Percentiles rank a stretch among this genome's conserved stretches.
These are phyloP conservation scores for Drosophila lacteicornis DNA, from an alignment of 1,140 invertebrate species.

Conservation along the genomic window DNA sequence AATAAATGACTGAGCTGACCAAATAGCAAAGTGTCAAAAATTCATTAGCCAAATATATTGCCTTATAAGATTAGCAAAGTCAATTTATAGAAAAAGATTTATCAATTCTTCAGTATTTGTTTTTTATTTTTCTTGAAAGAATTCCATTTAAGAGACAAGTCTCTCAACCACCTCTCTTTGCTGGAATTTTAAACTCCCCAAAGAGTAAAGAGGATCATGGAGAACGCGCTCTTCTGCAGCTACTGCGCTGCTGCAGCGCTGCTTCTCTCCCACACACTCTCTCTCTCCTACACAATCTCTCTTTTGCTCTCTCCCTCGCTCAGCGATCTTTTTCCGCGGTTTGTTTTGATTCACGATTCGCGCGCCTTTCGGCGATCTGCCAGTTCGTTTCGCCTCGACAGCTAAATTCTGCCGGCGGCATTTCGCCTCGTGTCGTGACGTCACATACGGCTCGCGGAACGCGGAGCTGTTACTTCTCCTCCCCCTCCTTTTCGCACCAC, in stretches of 20 bases:
- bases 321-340: conserved; percentile 40
- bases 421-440: conserved; percentile 63
- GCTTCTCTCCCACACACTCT: conserved; percentile 1
- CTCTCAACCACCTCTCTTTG: background rate
- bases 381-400: conserved; percentile 34
- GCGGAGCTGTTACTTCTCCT: conserved; percentile 22
- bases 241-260: conserved; percentile 18
- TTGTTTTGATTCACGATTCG: conserved; percentile 80
- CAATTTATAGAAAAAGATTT: conserved; percentile 8
- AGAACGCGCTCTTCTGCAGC: conserved; percentile 9
- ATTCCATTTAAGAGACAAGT: background rate
- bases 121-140: background rate
- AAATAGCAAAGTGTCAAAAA: conserved; percentile 5
- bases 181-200: background rate
- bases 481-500: conserved; percentile 20
- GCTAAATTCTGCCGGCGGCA: conserved; percentile 67
- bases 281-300: background rate
- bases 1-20: background rate
- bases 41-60: conserved; percentile 3
- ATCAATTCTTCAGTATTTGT: background rate
- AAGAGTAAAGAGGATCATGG: conserved; percentile 5
- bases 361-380: conserved; percentile 54
- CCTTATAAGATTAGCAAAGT: conserved; percentile 8
- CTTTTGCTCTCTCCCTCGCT: conserved; percentile 14
- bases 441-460: conserved; percentile 44